A percentile compares a stretch with the other conserved stretches of the same genome.
Evolutionary conservation across 2,113 vertebrate species (phyloP).

Genomic region (Pseudois nayaur): DNA sequence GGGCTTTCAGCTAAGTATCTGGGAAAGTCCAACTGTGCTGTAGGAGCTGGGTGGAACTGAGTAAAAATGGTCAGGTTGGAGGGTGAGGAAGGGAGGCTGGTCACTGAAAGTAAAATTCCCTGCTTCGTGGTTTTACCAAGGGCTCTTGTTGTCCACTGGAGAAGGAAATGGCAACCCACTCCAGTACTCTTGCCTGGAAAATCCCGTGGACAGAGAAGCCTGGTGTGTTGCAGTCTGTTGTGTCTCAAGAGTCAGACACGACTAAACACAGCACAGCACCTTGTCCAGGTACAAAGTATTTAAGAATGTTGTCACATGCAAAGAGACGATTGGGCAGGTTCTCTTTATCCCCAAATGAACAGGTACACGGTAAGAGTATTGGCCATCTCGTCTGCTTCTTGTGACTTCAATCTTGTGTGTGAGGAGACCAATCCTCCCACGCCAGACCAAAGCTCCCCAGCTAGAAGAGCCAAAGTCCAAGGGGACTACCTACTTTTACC

Average conservation of each 20-base stretch:
- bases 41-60: background rate
- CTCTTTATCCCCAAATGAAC: background rate
- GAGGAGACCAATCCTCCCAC: background rate
- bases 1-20: background rate
- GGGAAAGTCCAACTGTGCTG: background rate
- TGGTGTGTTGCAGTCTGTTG: background rate
- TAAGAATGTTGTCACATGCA: background rate
- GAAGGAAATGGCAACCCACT: background rate
- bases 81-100: background rate
- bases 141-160: background rate
- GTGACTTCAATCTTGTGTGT: rapidly evolving
- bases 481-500: background rate
- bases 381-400: background rate
- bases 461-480: background rate
- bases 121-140: background rate
- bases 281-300: background rate
- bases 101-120: background rate
- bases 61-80: background rate
- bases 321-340: background rate
- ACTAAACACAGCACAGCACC: background rate
- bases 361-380: background rate
- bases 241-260: background rate
- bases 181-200: background rate
- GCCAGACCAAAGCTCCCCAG: background rate
- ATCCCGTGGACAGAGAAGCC: background rate